Base-by-base conservation (phyloP, 2,888 invertebrate genomes). In the Ashinkailepas kermadecensis region DNA sequence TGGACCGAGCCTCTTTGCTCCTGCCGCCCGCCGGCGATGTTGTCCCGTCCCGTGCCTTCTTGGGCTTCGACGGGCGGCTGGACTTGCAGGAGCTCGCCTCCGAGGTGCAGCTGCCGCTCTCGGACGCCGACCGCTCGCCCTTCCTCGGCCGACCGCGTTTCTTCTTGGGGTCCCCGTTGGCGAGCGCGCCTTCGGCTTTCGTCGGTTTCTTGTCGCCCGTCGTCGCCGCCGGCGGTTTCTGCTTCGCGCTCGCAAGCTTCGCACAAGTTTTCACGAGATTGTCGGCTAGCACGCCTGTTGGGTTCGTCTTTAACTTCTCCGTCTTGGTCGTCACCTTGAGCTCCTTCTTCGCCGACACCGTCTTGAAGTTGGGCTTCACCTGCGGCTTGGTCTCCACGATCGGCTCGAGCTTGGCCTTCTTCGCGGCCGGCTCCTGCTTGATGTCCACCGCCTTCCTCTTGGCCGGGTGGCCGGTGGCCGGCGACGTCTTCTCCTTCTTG, bases 111-210 rank as follows among this genome's bases (percentile, higher is more conserved):
- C 59, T 64, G 64, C 81, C 56, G 64, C 67, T 64, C 64, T 57
- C 81, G 39, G 65, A 64, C 65, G 65, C 23, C 21, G 67, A 64
- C 10, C 59, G 62, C 21, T 62, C 59, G 65, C 8, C 7, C 56
- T 64, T 64, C 62, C 39, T 81, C 21, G 64, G 81, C 13, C 81
- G 59, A 56, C 81, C 57, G 39, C 62, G 59, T 21, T 64, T n/a
- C 64, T 64, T 57, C 7, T 81, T 54, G 4, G 80, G 64, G 39
- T 74, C 74, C 0, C 54, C 74, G 25, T 67, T 67, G 25, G 67
- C n/a, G 11, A 25, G 25, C 8, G 65, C 23, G 7, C 23, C 10
- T 23, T 65, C 65, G n/a, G 23, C 8, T 23, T 74, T 74, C 23
- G 18, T 18, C 18, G 18, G 18, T 23, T 54, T 74, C 21, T 74